phyloP scores from a whole-genome alignment of 2,113 vertebrate genomes.

The Neomonachus schauinslandi region DNA sequence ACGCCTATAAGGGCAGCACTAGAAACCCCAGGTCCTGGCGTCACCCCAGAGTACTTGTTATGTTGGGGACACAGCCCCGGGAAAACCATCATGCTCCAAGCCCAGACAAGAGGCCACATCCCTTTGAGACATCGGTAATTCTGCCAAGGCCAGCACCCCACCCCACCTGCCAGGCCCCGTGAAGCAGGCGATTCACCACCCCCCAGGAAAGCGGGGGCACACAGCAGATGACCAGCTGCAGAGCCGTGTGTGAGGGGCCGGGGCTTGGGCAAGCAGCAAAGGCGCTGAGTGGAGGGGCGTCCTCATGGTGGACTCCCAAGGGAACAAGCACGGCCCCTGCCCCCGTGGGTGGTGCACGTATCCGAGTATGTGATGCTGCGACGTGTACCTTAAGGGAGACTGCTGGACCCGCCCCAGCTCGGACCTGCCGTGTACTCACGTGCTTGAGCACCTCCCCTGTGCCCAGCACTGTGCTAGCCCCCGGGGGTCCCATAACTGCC shows the following conservation, averaged over 20 bases:
- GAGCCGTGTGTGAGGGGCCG: fast-evolving
- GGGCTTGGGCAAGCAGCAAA: not conserved
- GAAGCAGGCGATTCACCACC: fast-evolving
- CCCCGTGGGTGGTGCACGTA: not conserved
- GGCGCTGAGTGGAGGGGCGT: fast-evolving
- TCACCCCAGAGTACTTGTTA: fast-evolving
- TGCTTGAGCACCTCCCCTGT: not conserved
- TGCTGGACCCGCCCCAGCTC: not conserved
- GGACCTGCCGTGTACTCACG: not conserved
- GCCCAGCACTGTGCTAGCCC: not conserved
- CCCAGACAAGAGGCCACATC: not conserved
- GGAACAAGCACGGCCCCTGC: not conserved
- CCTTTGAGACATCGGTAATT: not conserved
- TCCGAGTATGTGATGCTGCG: not conserved
- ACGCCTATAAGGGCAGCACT: fast-evolving
- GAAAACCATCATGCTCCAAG: not conserved
- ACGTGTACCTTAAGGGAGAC: not conserved
- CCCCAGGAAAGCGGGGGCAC: not conserved
- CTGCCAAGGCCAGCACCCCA: not conserved
- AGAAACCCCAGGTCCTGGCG: not conserved
- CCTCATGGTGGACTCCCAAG: not conserved
- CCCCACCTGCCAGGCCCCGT: fast-evolving
- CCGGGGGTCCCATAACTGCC: not conserved
- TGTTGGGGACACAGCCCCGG: not conserved
- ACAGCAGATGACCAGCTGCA: fast-evolving